Conservation (phyloP, 2,888 invertebrate genomes). For the Drosophila stalkeri region DNA sequence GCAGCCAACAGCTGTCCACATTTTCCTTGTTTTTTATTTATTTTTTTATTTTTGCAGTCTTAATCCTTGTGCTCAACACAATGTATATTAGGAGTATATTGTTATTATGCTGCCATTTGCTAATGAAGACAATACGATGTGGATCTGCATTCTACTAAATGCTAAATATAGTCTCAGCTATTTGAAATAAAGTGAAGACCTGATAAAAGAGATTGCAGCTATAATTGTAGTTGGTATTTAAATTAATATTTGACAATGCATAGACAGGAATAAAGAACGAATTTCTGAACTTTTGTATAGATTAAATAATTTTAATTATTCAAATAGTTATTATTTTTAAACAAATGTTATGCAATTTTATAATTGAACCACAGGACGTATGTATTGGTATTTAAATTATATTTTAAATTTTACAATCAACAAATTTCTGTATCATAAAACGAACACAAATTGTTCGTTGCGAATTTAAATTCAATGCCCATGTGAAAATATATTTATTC, state of each 20-base stretch:
- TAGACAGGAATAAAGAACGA: too few relatives aligned
- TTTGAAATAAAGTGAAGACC: neutral
- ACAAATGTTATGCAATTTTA: neutral
- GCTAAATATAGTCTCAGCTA: neutral
- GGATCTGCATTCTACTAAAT: neutral
- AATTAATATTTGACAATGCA: too few relatives aligned
- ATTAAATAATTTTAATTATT: neutral
- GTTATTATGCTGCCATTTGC: neutral
- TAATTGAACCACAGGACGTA: neutral
- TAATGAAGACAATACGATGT: conserved; percentile 7
- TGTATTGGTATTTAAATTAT: neutral
- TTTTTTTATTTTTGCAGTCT: neutral
- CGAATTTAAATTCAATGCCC: neutral
- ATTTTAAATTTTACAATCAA: neutral
- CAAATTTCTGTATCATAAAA: neutral
- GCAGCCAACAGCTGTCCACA: conserved; percentile 51
- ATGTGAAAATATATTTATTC: neutral
- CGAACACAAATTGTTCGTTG: neutral
- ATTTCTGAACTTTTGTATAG: too few relatives aligned
- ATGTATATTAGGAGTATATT: conserved; percentile 4
- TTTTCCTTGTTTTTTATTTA: conserved; percentile 2
- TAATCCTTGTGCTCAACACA: neutral
- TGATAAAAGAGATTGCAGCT: neutral
- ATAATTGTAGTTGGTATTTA: neutral
- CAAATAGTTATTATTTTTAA: neutral